phyloP scores from a whole-genome alignment of 2,888 invertebrate species.

The Cheilosia soror region DNA sequence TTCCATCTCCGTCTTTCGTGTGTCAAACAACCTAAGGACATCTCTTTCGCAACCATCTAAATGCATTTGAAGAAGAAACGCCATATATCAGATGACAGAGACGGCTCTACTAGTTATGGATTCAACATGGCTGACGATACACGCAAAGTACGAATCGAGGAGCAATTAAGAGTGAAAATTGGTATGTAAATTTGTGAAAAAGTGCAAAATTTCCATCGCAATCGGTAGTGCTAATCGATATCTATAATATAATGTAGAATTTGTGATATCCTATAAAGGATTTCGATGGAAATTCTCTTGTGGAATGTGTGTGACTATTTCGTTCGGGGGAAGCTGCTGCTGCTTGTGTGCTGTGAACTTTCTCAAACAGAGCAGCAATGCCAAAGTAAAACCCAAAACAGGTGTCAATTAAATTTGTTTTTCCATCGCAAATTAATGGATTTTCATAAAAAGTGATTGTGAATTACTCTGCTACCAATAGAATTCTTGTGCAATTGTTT shows the following conservation, averaged over 20 bases:
- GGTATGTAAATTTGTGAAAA: conserved; percentile 87
- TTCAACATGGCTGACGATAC: conserved; percentile 96
- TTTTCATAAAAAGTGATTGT: conserved; percentile 36
- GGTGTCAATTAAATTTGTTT: conserved; percentile 73
- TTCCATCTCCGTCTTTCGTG: conserved; percentile 75
- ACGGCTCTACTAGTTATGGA: conserved; percentile 87
- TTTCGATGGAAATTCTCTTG: conserved; percentile 37
- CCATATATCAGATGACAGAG: conserved; percentile 80
- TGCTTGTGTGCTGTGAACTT: conserved; percentile 67
- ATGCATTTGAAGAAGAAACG: conserved; percentile 82
- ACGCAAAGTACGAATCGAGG: conserved; percentile 95
- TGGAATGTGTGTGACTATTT: conserved; percentile 61
- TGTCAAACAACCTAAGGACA: conserved; percentile 28
- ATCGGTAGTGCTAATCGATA: conserved; percentile 18
- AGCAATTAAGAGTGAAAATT: conserved; percentile 97
- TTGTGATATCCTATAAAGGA: conserved; percentile 11
- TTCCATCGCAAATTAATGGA: conserved; percentile 50
- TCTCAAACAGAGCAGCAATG: conserved; percentile 67
- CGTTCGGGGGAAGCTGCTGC: conserved; percentile 38
- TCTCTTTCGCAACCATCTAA: conserved; percentile 75
- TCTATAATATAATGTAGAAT: conserved; percentile 46
- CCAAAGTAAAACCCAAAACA: conserved; percentile 61
- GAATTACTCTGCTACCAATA: conserved; percentile 9
- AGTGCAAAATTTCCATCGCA: conserved; percentile 51
- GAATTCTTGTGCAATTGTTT: conserved; percentile 41